These are phyloP conservation scores for Syrista parreyssii DNA, from an alignment of 2,888 invertebrate genomes.

Conservation along the genomic window DNA sequence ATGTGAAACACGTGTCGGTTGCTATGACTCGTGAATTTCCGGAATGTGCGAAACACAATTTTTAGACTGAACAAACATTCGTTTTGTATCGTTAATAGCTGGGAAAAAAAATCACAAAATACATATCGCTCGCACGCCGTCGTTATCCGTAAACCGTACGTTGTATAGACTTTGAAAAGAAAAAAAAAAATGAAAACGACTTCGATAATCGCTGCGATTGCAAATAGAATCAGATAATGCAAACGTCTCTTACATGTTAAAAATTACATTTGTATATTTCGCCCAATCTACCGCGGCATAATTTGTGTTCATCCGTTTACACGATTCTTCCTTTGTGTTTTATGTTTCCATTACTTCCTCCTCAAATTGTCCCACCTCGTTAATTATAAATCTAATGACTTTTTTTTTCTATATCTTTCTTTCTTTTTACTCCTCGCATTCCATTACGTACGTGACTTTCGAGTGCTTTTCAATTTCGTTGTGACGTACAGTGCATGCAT, in stretches of 20 bases:
- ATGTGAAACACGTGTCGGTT: neutral
- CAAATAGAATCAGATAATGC: conserved; percentile 44
- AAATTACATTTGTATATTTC: conserved; percentile 44
- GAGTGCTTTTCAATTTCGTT: conserved; percentile 3
- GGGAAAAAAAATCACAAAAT: neutral
- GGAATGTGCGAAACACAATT: neutral
- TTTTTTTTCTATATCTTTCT: conserved; percentile 16
- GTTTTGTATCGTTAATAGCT: neutral
- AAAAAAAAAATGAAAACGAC: neutral
- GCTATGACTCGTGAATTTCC: neutral
- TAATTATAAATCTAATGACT: neutral
- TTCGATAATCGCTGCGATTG: conserved; percentile 32
- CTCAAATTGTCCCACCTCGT: conserved; percentile 22
- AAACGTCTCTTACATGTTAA: conserved; percentile 36
- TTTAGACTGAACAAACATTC: neutral
- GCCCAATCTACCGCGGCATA: neutral
- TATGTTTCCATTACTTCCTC: conserved; percentile 15
- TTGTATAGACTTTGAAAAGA: neutral
- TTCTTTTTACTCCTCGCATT: neutral
- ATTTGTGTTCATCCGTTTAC: neutral
- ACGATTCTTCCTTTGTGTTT: neutral
- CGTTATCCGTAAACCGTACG: neutral
- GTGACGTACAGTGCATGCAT: neutral
- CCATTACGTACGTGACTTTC: neutral
- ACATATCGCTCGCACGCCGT: neutral